Percentiles rank a stretch among this genome's conserved stretches.
phyloP scores from a whole-genome alignment of 1,140 invertebrate genomes.

The Frieseomelitta varia region DNA sequence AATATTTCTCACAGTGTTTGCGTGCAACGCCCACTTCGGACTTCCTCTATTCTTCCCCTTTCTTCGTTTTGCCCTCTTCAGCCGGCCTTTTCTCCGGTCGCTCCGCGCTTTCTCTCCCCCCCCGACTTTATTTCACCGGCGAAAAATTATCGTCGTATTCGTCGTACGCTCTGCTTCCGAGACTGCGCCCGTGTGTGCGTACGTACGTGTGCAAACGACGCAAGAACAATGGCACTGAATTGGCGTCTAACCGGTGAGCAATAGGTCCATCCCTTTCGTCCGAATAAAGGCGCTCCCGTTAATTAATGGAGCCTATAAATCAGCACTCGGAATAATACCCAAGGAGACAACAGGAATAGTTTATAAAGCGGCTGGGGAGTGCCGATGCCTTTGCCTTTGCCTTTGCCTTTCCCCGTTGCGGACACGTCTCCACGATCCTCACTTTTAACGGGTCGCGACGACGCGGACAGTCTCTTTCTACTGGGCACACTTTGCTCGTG shows the following conservation, averaged over 20 bases:
- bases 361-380: conserved; percentile 78
- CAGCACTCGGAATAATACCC: conserved; percentile 80
- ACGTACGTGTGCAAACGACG: conserved; percentile 78
- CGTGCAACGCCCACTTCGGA: conserved; percentile 66
- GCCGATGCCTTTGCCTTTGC: conserved; percentile 69
- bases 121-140: conserved; percentile 73
- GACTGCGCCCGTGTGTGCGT: conserved; percentile 38
- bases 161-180: conserved; percentile 40
- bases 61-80: conserved; percentile 61
- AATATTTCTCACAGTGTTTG: conserved; percentile 75
- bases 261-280: conserved; percentile 81
- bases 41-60: conserved; percentile 66
- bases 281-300: conserved; percentile 80
- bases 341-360: conserved; percentile 83
- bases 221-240: conserved; percentile 81
- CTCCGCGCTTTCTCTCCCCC: conserved; percentile 63
- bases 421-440: conserved; percentile 48
- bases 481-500: not conserved
- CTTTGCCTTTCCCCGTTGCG: not conserved
- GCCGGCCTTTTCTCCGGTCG: conserved; percentile 61
- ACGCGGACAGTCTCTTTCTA: not conserved
- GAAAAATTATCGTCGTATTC: conserved; percentile 69
- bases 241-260: conserved; percentile 81
- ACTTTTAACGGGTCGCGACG: conserved; percentile 15
- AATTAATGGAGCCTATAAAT: conserved; percentile 82